Conservation (phyloP, 2,888 invertebrate genomes). For the Agonopterix arenella region DNA sequence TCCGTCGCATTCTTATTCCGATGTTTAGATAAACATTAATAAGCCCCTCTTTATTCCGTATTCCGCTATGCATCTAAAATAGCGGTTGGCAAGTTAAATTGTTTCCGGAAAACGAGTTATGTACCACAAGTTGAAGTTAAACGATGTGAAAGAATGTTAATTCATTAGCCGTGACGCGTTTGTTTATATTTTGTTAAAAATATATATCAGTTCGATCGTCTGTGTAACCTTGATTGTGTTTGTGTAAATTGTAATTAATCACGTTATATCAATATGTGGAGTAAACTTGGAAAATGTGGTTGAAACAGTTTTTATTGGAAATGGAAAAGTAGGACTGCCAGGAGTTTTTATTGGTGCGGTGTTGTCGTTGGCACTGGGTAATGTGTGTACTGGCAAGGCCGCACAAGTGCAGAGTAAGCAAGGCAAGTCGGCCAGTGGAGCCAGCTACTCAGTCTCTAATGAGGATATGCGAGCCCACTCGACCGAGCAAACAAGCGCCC, state of each 20-base stretch:
- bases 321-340: conserved; percentile 30
- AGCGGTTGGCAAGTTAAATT: conserved; percentile 58
- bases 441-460: conserved; percentile 46
- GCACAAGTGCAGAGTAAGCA: conserved; percentile 62
- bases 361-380: background rate
- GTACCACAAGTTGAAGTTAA: conserved; percentile 25
- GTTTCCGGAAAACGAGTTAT: conserved; percentile 65
- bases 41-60: conserved; percentile 43
- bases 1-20: conserved; percentile 60
- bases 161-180: conserved; percentile 37
- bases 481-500: conserved; percentile 64
- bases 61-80: conserved; percentile 40
- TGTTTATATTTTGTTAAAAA: conserved; percentile 43
- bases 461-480: conserved; percentile 73
- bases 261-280: conserved; percentile 13
- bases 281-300: conserved; percentile 9
- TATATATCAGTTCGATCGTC: conserved; percentile 41
- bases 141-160: conserved; percentile 58
- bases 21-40: conserved; percentile 71
- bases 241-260: conserved; percentile 26
- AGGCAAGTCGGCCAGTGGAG: conserved; percentile 20
- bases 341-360: conserved; percentile 19
- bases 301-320: conserved; percentile 18
- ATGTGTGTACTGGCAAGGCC: conserved; percentile 2
- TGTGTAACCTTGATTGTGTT: conserved; percentile 41